Evolutionary conservation across 2,797 vertebrate genomes (phyloP), one percentile per base, ranked within the genome.

Genomic region (Pseudocheirus occidentalis): DNA sequence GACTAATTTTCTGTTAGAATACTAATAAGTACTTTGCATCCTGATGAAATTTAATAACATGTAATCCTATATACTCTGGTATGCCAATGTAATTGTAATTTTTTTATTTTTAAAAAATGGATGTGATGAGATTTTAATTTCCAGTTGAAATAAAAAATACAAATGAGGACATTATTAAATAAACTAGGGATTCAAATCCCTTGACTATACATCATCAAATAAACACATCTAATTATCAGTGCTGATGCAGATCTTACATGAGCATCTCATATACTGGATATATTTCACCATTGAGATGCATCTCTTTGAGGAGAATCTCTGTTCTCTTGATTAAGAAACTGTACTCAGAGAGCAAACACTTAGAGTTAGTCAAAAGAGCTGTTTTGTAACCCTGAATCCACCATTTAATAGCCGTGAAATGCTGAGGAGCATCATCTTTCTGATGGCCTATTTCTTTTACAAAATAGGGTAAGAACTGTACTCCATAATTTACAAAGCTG

Each of bases 41-140:
- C 57, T 57, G 54, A 54, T 90, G 93, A 95, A 90, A 91, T 89
- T 91, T 29, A 93, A 50, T 58, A 46, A 92, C 28, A n/a, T 3
- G 54, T 90, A 55, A 57, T 50, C 93, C 73, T 58, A 73, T 16
- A 1, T 54, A 56, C 93, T 93, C 93, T 58, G 28, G n/a, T 94
- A 55, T 89, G 54, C 62, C 92, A 73, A 31, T 73, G 58, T 56
- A 91, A 97, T 96, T 94, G 96, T 93, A 96, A 94, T 91, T 94
- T 93, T 93, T 94, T 58, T 93, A 66, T 87, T 94, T 92, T 59
- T 40, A 92, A 54, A 89, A 96, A 96, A 90, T 73, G 95, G 96
- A 93, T 87, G 55, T n/a, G 57, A 90, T 90, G 91, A 94, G 28
- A 94, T 96, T 97, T 96, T 97, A 96, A 94, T 97, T 96, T 96